Percentiles rank a stretch among this genome's conserved stretches.
Evolutionary conservation across 2,113 vertebrate species (phyloP).

Genomic region (Thalassoma bifasciatum): DNA sequence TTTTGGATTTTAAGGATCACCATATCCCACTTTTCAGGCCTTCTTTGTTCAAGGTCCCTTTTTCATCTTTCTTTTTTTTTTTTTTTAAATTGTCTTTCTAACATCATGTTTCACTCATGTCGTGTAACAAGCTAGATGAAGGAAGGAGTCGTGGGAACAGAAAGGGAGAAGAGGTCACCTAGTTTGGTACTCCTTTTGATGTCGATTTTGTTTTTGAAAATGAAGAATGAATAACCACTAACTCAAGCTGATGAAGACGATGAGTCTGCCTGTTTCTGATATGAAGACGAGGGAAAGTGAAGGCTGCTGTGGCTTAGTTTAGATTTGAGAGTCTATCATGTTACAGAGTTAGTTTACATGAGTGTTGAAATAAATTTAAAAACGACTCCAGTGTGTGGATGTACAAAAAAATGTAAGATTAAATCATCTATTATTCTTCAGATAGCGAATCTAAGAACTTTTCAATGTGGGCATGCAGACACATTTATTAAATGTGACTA

Average conservation of each 20-base stretch:
- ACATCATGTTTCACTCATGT: conserved; percentile 53
- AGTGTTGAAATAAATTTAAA: conserved; percentile 73
- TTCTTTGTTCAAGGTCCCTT: conserved; percentile 52
- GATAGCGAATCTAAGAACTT: conserved; percentile 70
- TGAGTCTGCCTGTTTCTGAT: conserved; percentile 58
- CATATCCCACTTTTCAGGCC: conserved; percentile 63
- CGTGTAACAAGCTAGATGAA: conserved; percentile 47
- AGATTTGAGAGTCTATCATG: conserved; percentile 67
- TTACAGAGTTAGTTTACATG: conserved; percentile 67
- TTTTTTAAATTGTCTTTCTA: conserved; percentile 60
- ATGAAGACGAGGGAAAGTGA: conserved; percentile 54
- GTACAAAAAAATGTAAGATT: conserved; percentile 64
- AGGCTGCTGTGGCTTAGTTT: conserved; percentile 59
- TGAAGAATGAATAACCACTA: conserved; percentile 77
- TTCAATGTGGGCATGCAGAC: conserved; percentile 80
- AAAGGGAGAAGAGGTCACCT: conserved; percentile 45
- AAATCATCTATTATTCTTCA: conserved; percentile 73
- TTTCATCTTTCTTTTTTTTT: conserved; percentile 25
- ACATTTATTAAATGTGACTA: conserved; percentile 78
- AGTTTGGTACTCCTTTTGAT: conserved; percentile 52
- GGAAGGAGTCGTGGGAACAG: conserved; percentile 29
- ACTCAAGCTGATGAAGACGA: conserved; percentile 49
- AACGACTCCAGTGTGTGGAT: conserved; percentile 66
- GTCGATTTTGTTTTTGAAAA: conserved; percentile 26
- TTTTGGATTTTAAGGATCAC: conserved; percentile 54